Conservation (phyloP, 2,797 vertebrate species). For the Acipenser transmontanus region DNA sequence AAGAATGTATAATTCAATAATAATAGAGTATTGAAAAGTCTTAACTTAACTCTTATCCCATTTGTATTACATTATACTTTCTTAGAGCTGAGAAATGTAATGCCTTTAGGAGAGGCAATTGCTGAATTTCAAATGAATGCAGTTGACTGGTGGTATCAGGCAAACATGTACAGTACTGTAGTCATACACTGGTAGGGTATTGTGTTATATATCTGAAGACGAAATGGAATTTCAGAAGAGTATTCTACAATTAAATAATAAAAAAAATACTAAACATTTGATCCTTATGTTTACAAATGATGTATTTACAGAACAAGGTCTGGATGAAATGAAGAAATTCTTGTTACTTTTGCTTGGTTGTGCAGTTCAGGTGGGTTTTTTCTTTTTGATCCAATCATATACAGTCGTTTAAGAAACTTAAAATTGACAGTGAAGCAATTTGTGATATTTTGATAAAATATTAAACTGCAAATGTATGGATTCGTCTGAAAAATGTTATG, state of each 20-base stretch:
- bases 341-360: constrained; percentile 84
- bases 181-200: too few relatives aligned
- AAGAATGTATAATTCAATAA: too few relatives aligned
- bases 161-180: too few relatives aligned
- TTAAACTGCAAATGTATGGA: background rate
- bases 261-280: background rate
- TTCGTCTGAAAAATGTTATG: background rate
- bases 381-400: background rate
- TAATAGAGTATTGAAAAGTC: too few relatives aligned
- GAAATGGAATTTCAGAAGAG: too few relatives aligned
- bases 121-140: too few relatives aligned
- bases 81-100: too few relatives aligned
- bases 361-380: constrained; percentile 82
- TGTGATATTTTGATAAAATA: background rate
- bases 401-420: background rate
- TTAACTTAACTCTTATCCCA: too few relatives aligned
- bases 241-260: background rate
- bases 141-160: too few relatives aligned
- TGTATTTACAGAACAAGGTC: constrained; percentile 73
- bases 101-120: too few relatives aligned
- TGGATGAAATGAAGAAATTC: constrained; percentile 85
- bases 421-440: background rate
- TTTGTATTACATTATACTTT: too few relatives aligned
- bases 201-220: too few relatives aligned
- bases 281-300: background rate